These are phyloP conservation scores for Hypomesus transpacificus DNA, from an alignment of 2,113 vertebrate species.

Conservation along the genomic window DNA sequence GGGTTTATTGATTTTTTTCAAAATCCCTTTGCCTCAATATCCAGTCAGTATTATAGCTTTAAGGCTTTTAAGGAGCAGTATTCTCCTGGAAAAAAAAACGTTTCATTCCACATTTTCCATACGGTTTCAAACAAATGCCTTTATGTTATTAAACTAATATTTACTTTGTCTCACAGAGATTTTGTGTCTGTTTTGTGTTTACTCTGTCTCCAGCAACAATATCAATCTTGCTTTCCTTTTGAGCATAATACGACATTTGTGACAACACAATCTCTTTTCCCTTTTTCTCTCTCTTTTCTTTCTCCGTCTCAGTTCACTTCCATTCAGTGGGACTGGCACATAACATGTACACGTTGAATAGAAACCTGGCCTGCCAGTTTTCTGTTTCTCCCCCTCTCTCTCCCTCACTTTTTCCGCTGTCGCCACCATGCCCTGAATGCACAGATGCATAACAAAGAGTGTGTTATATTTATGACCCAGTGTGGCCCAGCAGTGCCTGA, in stretches of 20 bases:
- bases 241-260: too few relatives aligned
- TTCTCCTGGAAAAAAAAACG: constrained; percentile 16
- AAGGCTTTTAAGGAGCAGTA: constrained; percentile 20
- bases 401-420: neutral
- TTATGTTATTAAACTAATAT: neutral
- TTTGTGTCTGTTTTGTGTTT: neutral
- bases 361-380: neutral
- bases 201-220: neutral
- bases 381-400: neutral
- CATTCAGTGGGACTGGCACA: too few relatives aligned
- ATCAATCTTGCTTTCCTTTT: neutral
- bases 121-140: constrained; percentile 16
- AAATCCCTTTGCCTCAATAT: constrained; percentile 24
- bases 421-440: constrained; percentile 1
- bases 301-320: too few relatives aligned
- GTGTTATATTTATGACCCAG: constrained; percentile 20
- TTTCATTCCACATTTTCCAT: constrained; percentile 23
- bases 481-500: constrained; percentile 5
- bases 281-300: too few relatives aligned
- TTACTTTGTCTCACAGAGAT: neutral
- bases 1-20: constrained; percentile 30
- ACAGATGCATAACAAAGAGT: constrained; percentile 19
- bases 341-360: neutral
- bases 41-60: constrained; percentile 26
- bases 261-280: too few relatives aligned